A percentile compares a stretch with the other conserved stretches of the same genome.
Conservation (phyloP, 1,140 invertebrate species). For the Tachypleus tridentatus region DNA sequence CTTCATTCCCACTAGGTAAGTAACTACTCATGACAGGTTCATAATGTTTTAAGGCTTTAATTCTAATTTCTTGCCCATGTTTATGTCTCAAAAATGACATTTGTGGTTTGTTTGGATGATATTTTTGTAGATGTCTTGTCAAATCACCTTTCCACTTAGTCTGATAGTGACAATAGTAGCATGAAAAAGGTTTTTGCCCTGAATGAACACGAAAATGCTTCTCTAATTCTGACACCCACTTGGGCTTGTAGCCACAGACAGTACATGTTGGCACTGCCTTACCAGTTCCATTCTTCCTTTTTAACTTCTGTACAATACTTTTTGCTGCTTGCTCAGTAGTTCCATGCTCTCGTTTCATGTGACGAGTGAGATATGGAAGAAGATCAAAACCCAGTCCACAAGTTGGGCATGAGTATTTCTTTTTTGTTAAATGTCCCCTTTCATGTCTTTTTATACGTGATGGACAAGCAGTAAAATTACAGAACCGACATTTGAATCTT, state of each 20-base stretch:
- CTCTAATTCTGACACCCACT: conserved; percentile 66
- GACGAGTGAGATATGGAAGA: conserved; percentile 15
- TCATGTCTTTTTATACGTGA: conserved; percentile 26
- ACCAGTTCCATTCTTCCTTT: too few relatives aligned
- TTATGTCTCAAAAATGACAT: too few relatives aligned
- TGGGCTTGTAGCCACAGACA: conserved; percentile 62
- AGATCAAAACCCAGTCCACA: conserved; percentile 20
- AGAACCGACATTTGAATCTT: too few relatives aligned
- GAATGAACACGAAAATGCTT: conserved; percentile 57
- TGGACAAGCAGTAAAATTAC: too few relatives aligned
- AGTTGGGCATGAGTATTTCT: conserved; percentile 19
- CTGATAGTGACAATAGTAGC: conserved; percentile 34
- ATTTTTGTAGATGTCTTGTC: conserved; percentile 34
- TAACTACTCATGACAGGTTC: too few relatives aligned
- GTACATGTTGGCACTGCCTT: conserved; percentile 39
- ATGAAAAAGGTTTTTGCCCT: conserved; percentile 34
- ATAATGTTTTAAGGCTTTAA: too few relatives aligned
- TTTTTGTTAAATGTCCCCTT: conserved; percentile 12
- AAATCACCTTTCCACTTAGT: conserved; percentile 41
- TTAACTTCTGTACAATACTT: too few relatives aligned
- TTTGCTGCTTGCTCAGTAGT: too few relatives aligned
- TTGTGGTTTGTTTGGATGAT: conserved; percentile 24
- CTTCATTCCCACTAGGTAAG: too few relatives aligned
- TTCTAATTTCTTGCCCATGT: too few relatives aligned
- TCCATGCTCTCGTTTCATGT: not conserved